Evolutionary conservation across 92 coral and sea anemone species (phyloP), one percentile per base, ranked within the genome.

Genomic region (Phenganax stokvisi): DNA sequence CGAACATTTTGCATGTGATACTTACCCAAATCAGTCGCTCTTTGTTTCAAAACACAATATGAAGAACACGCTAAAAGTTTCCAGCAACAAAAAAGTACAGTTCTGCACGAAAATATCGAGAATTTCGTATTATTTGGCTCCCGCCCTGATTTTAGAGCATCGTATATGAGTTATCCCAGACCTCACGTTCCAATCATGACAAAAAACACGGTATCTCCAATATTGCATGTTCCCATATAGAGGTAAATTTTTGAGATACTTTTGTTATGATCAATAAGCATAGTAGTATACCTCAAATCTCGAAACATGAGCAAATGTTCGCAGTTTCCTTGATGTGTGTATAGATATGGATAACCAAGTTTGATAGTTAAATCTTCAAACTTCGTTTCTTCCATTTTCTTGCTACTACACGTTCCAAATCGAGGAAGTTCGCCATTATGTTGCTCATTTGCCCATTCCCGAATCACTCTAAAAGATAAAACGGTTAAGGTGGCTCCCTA

Each of bases 291-390:
- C 98, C 98, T 90, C 58, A 94, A 85, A 80, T 94, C 98, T 13
- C 93, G 90, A 82, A 94, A 91, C 6, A 94, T 89, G 37, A 94
- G 52, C 13, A 94, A 5, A 80, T 94, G 98, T 77, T 94, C 98
- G 73, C 98, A 94, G 85, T 87, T 88, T 12, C 98, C 98, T 71
- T 94, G 98, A 81, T 94, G 98, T 59, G 91, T 88, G 61, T 91
- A 94, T 37, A 94, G 20, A 68, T 94, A 94, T 9, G 98, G 98
- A 71, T 91, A 90, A 54, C 98, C 98, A 81, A 94, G 87, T 71
- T 87, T 90, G 84, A 94, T 74, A 28, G 79, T 83, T 55, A 94
- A 82, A 25, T 89, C 94, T 59, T 90, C 97, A 85, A 94, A 94
- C 67, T 74, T 76, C 61, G 88, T 64, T 65, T 81, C 90, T 61